Evolutionary conservation across 2,797 vertebrate species (phyloP).

Genomic region (Notolepis coatsorum): DNA sequence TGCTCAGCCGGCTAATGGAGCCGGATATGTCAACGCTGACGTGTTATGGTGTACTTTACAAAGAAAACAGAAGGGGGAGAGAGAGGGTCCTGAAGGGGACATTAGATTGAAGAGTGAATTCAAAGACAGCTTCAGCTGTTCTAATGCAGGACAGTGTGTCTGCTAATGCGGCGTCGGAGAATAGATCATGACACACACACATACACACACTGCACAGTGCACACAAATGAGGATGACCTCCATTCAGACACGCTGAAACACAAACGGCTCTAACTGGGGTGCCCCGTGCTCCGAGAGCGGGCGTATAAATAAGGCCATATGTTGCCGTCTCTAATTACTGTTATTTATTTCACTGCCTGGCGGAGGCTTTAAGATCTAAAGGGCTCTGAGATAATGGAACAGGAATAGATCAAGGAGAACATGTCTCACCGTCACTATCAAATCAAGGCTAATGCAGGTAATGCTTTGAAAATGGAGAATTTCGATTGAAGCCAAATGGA

Average conservation of each 20-base stretch:
- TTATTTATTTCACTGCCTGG: conserved; percentile 5
- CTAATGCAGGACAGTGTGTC: conserved; percentile 23
- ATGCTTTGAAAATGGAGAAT: background rate
- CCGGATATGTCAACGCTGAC: conserved; percentile 17
- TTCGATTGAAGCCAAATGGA: background rate
- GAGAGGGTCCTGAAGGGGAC: conserved; percentile 12
- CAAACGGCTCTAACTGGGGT: conserved; percentile 8
- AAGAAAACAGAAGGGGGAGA: conserved; percentile 12
- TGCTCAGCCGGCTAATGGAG: conserved; percentile 21
- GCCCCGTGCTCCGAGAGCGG: conserved; percentile 2
- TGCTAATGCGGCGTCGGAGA: too few species aligned
- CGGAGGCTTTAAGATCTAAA: background rate
- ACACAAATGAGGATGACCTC: background rate
- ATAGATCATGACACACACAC: too few species aligned
- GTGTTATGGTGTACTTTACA: background rate
- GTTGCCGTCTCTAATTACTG: conserved; percentile 7
- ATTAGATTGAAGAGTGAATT: conserved; percentile 28
- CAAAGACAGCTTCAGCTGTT: conserved; percentile 31
- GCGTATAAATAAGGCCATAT: conserved; percentile 25
- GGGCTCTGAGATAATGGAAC: background rate
- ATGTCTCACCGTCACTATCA: background rate
- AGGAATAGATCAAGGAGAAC: conserved; percentile 1
- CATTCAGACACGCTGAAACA: conserved; percentile 1
- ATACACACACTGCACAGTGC: too few species aligned
- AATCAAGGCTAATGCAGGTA: background rate